Evolutionary conservation across 2,113 vertebrate genomes (phyloP), one percentile per base, ranked within the genome.

Genomic region (Grammomys dolichurus): DNA sequence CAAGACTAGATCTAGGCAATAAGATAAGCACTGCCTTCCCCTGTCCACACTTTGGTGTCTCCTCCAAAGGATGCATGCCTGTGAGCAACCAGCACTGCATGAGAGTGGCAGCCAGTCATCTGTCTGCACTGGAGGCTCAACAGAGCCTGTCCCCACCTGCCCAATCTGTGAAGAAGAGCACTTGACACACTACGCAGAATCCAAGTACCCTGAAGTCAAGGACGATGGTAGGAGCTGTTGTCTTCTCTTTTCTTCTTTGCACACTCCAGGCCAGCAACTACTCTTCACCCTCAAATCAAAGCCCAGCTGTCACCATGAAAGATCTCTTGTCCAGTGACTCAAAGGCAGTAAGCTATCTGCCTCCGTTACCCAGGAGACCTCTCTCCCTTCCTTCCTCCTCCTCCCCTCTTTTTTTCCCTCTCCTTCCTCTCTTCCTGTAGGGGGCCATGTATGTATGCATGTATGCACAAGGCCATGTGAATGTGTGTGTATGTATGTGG

Each of bases 1-100:
- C 3, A 0, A 36, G 26, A 0, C 17, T 7, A 0, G 48, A 56
- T 14, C 5, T 1, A 8, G 0, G 11, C 6, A 33, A 5, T 2
- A 0, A 3, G 0, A 3, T 5, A 60, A 67, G 54, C 2, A 1
- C 10, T 3, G 4, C 10, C 7, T 0, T 33, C 48, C 43, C 51
- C 0, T 3, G 8, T 1, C 1, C 5, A 11, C 2, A 0, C 54
- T 5, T 7, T 1, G 67, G 46, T 13, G 19, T 13, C 6, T 1
- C 16, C n/a, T 19, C 20, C 46, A 0, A 0, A 40, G 19, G 10
- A 8, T 2, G 4, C 6, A 9, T 6, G 3, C 2, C 12, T 26
- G 17, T 7, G n/a, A 69, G 48, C 7, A 1, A n/a, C 31, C 5
- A 36, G 56, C 33, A 10, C 43, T 46, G 11, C 7, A 22, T 19